Conservation (phyloP, 2,888 invertebrate genomes). For the Pinctada fucata region DNA sequence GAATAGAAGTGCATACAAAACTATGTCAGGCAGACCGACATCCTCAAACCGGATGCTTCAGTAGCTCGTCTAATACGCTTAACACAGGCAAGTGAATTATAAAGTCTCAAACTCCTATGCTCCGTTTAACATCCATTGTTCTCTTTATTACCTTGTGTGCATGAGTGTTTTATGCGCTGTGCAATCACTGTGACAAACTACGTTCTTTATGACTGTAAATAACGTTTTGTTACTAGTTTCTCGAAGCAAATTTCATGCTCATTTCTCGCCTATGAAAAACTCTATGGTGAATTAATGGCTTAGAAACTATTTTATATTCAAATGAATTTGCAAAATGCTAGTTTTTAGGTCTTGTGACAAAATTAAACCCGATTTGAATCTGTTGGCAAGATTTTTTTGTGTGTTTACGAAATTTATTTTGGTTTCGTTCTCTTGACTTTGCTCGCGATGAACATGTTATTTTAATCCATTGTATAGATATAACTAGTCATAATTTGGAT, state of each 20-base stretch:
- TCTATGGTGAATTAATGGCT: slow-evolving; percentile 22
- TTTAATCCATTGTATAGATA: not conserved
- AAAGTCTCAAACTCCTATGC: not conserved
- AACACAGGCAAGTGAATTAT: no score
- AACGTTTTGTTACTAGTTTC: slow-evolving; percentile 21
- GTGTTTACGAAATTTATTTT: no score
- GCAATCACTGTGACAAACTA: not conserved
- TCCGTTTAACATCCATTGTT: not conserved
- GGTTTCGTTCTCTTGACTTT: no score
- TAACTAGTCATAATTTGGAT: not conserved
- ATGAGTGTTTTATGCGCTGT: not conserved
- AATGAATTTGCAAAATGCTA: not conserved
- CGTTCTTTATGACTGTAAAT: not conserved
- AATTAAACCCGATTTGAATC: no score
- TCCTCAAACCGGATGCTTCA: no score
- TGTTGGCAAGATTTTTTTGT: no score
- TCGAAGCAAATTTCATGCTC: slow-evolving; percentile 23
- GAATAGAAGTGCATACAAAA: no score
- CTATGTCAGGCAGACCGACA: no score
- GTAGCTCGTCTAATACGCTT: no score
- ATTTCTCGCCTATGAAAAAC: slow-evolving; percentile 19
- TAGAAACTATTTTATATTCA: slow-evolving; percentile 11
- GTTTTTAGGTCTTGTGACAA: no score
- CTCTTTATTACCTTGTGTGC: not conserved
- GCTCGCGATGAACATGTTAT: no score